Percentiles rank a stretch among this genome's conserved stretches.
Evolutionary conservation across 2,113 vertebrate genomes (phyloP).

Genomic region (Tympanuchus pallidicinctus): DNA sequence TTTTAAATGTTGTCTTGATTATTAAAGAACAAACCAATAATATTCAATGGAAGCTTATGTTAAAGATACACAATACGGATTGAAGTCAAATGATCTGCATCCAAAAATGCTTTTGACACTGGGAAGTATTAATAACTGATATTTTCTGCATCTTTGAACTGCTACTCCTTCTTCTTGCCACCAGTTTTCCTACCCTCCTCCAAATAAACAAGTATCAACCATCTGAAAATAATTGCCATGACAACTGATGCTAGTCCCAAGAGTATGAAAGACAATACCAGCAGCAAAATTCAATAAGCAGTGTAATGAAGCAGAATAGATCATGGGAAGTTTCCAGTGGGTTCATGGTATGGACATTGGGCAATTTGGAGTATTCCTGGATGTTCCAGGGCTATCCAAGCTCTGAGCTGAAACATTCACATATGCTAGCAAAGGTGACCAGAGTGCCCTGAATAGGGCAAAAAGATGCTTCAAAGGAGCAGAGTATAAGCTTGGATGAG

Average conservation of each 20-base stretch:
- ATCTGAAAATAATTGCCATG: constrained; percentile 31
- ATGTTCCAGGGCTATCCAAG: neutral
- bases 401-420: neutral
- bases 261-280: neutral
- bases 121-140: neutral
- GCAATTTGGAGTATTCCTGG: neutral
- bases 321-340: neutral
- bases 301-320: neutral
- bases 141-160: neutral
- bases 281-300: constrained; percentile 34
- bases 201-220: neutral
- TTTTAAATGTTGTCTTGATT: neutral
- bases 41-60: neutral
- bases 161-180: neutral
- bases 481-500: neutral
- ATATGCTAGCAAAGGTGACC: neutral
- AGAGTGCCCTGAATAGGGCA: neutral
- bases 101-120: neutral
- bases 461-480: neutral
- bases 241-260: constrained; percentile 23
- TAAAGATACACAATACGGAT: neutral
- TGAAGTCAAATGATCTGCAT: neutral
- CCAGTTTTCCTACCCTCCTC: neutral
- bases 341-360: neutral
- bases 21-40: neutral